These are phyloP conservation scores for Edolisoma coerulescens DNA, from an alignment of 2,113 vertebrate species.

Conservation along the genomic window DNA sequence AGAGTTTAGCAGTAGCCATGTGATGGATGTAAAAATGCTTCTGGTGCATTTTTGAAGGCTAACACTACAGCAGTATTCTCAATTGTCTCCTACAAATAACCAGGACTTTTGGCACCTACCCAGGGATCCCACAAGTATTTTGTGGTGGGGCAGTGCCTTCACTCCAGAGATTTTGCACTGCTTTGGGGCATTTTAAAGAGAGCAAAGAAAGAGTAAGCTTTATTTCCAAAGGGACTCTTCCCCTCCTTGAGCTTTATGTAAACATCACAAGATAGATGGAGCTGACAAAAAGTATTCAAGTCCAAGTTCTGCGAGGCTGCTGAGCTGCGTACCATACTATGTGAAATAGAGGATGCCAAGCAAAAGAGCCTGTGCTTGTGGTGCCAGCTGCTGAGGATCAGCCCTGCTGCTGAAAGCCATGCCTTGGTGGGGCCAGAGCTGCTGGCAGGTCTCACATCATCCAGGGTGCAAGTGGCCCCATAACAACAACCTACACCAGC, in stretches of 20 bases:
- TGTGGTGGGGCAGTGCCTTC: neutral
- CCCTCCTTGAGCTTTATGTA: neutral
- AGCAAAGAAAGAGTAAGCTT: neutral
- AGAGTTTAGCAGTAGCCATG: neutral
- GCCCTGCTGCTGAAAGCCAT: neutral
- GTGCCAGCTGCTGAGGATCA: neutral
- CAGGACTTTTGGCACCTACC: neutral
- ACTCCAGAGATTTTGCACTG: neutral
- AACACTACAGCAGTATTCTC: slow-evolving; percentile 2
- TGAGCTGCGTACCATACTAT: accelerated
- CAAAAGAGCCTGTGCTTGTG: neutral
- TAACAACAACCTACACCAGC: neutral
- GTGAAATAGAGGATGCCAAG: neutral
- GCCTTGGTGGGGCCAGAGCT: neutral
- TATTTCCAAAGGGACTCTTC: neutral
- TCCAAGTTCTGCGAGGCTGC: neutral
- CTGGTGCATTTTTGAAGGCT: slow-evolving; percentile 30
- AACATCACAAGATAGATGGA: neutral
- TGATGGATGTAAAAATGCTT: neutral
- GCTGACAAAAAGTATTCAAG: neutral
- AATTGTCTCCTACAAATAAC: neutral
- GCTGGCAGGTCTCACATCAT: neutral
- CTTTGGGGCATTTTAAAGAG: neutral
- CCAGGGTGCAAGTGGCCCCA: neutral
- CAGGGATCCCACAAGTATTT: slow-evolving; percentile 36